phyloP scores from a whole-genome alignment of 2,888 invertebrate genomes.

The Caenorhabditis afra region DNA sequence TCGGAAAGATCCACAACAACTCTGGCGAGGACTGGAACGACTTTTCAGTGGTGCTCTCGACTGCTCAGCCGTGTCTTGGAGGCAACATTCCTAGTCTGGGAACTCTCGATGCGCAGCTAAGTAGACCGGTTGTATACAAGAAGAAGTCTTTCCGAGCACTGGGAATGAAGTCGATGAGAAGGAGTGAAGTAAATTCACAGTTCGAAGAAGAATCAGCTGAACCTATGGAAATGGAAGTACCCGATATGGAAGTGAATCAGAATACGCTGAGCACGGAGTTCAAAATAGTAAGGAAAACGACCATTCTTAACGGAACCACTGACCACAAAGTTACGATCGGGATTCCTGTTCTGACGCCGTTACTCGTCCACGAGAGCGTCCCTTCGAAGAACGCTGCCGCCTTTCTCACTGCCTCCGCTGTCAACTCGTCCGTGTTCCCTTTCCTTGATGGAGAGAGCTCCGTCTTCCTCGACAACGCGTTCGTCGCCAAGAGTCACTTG shows the following conservation, averaged over 20 bases:
- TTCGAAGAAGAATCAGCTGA: background rate
- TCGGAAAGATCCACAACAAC: conserved; percentile 71
- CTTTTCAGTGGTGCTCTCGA: conserved; percentile 65
- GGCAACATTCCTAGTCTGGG: conserved; percentile 74
- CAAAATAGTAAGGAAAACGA: conserved; percentile 78
- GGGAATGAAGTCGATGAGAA: background rate
- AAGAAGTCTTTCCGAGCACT: background rate
- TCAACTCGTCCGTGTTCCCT: conserved; percentile 69
- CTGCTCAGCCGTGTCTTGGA: conserved; percentile 73
- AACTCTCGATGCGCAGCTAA: conserved; percentile 73
- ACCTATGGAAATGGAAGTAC: conserved; percentile 5
- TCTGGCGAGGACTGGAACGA: conserved; percentile 81
- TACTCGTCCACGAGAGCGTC: conserved; percentile 80
- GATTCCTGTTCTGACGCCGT: conserved; percentile 79
- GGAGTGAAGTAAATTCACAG: background rate
- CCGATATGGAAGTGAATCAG: conserved; percentile 54
- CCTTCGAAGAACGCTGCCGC: conserved; percentile 77
- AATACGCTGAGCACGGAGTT: conserved; percentile 79
- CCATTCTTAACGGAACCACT: conserved; percentile 80
- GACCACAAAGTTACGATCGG: conserved; percentile 81
- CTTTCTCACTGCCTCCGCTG: conserved; percentile 70
- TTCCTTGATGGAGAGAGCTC: conserved; percentile 71
- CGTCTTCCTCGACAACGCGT: conserved; percentile 72
- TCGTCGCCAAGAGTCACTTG: conserved; percentile 73
- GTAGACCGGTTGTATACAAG: conserved; percentile 15